phyloP scores from a whole-genome alignment of 2,888 invertebrate species.

The Epinotia demarniana region DNA sequence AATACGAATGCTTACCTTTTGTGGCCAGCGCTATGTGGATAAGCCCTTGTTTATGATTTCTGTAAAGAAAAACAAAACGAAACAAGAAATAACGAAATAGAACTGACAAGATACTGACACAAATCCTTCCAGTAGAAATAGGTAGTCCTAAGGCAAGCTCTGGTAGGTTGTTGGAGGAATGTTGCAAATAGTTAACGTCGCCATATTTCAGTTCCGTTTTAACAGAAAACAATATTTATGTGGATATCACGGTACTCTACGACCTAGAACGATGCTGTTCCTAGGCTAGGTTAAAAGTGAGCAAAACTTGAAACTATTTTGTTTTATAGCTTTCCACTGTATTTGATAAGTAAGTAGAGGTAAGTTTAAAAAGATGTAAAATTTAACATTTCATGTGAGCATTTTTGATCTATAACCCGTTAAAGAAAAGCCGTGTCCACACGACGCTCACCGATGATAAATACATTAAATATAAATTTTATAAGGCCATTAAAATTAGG shows the following conservation, averaged over 20 bases:
- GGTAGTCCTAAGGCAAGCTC: background rate
- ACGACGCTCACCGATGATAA: constrained; percentile 71
- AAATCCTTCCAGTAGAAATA: background rate
- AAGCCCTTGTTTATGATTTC: constrained; percentile 30
- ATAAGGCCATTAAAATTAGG: constrained; percentile 85
- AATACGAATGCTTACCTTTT: constrained; percentile 55
- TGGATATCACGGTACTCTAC: background rate
- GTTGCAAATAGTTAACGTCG: background rate
- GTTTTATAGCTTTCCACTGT: too few species aligned
- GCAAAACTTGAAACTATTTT: background rate
- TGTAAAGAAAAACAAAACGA: background rate
- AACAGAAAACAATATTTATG: background rate
- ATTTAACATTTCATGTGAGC: background rate
- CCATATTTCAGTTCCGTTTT: background rate
- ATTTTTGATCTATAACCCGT: background rate
- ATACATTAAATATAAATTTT: constrained; percentile 84
- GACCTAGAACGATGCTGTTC: background rate
- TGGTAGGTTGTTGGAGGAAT: background rate
- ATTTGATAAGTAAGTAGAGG: too few species aligned
- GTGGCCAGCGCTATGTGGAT: constrained; percentile 55
- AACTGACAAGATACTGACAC: background rate
- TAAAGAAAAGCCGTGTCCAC: constrained; percentile 56
- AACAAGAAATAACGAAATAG: background rate
- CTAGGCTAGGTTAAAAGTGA: background rate
- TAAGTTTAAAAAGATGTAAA: too few species aligned